Evolutionary conservation across 2,888 invertebrate species (phyloP), one percentile per base, ranked within the genome.

Genomic region (Pyrrhia umbra): DNA sequence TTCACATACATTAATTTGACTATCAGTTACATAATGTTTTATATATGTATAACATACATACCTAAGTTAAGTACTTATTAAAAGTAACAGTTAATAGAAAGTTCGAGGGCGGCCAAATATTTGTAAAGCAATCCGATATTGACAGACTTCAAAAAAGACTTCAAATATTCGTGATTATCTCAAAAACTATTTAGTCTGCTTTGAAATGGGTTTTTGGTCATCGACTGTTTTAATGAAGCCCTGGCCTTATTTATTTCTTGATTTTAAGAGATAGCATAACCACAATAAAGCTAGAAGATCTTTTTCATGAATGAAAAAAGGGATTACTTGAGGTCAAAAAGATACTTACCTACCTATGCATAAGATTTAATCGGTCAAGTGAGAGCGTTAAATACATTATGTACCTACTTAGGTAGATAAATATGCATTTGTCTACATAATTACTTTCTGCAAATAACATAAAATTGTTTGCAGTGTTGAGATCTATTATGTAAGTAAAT

Each of bases 361-460:
- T 6, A 42, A n/a, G 16, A 37, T 39, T 1, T 6, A 54, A 51
- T 50, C 34, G 34, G 70, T 40, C 45, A 52, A 27, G 50, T 55
- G 54, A 63, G 64, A 40, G 45, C 27, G 25, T 1, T 30, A 9
- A 6, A 16, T 8, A 40, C 40, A 10, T 37, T 68, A n/a, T n/a
- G n/a, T n/a, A n/a, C n/a, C n/a, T n/a, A n/a, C n/a, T n/a, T n/a
- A n/a, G n/a, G n/a, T n/a, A n/a, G n/a, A n/a, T n/a, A n/a, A n/a
- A n/a, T n/a, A n/a, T n/a, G n/a, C n/a, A n/a, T n/a, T n/a, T n/a
- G n/a, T n/a, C n/a, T 68, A 15, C 5, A 16, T 51, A n/a, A 52
- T 40, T 49, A 15, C 62, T 67, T 51, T 67, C 70, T 69, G 42
- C 51, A 67, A 67, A 67, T 69, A 67, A 52, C 18, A 43, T 51